These are phyloP conservation scores for Philopedon plagiatum DNA, from an alignment of 2,888 invertebrate species.

Conservation along the genomic window DNA sequence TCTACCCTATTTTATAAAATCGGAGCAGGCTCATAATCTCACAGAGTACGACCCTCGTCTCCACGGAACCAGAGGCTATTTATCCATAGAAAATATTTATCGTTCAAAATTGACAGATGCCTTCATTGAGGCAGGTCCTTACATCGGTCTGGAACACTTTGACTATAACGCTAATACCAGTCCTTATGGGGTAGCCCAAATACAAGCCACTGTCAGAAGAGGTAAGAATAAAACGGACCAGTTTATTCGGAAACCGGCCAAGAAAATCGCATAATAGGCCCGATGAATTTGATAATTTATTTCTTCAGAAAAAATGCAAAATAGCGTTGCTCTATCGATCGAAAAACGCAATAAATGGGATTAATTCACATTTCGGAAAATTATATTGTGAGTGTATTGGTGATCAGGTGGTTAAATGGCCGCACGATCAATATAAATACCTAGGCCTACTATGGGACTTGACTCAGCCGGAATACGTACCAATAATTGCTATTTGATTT, in stretches of 20 bases:
- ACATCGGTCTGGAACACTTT: slow-evolving; percentile 65
- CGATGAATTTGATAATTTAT: too few relatives aligned
- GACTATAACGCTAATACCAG: slow-evolving; percentile 67
- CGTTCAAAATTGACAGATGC: slow-evolving; percentile 65
- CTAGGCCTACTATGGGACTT: too few relatives aligned
- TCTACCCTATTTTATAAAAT: slow-evolving; percentile 81
- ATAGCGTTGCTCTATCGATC: too few relatives aligned
- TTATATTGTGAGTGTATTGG: too few relatives aligned
- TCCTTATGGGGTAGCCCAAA: slow-evolving; percentile 64
- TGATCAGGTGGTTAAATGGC: too few relatives aligned
- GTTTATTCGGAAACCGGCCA: not conserved
- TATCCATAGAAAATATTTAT: slow-evolving; percentile 75
- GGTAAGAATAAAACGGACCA: slow-evolving; percentile 34
- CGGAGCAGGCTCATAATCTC: slow-evolving; percentile 69
- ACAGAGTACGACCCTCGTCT: slow-evolving; percentile 71
- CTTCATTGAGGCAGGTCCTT: slow-evolving; percentile 63
- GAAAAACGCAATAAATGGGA: too few relatives aligned
- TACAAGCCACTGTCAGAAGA: slow-evolving; percentile 68
- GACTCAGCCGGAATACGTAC: not conserved
- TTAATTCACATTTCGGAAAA: too few relatives aligned
- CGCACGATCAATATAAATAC: too few relatives aligned
- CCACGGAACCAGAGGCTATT: slow-evolving; percentile 75
- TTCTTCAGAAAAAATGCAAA: too few relatives aligned
- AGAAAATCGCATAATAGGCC: not conserved
- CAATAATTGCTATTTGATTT: not conserved